These are phyloP conservation scores for Trochalopteron elliotii DNA, from an alignment of 2,113 vertebrate genomes.

Conservation along the genomic window DNA sequence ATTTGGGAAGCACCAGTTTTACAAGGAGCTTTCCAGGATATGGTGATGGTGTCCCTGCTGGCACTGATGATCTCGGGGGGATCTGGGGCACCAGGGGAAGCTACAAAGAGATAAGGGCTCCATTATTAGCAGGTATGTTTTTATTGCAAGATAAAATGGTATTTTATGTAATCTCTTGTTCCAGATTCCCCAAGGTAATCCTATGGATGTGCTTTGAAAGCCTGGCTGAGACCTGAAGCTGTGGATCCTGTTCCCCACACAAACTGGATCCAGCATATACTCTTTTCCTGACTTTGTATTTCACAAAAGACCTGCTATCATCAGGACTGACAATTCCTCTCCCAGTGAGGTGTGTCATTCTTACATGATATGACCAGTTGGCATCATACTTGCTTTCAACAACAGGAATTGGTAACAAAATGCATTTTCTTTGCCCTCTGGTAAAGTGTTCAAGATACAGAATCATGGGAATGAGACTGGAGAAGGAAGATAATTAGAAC, in stretches of 20 bases:
- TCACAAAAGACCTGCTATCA: neutral
- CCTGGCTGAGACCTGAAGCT: neutral
- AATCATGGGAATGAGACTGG: neutral
- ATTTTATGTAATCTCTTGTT: neutral
- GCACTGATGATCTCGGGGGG: conserved; percentile 78
- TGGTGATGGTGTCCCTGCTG: conserved; percentile 77
- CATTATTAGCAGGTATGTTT: neutral
- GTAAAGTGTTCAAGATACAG: neutral
- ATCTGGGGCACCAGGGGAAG: conserved; percentile 80
- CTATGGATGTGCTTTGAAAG: neutral
- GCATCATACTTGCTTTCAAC: neutral
- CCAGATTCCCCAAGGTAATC: neutral
- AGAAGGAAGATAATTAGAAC: neutral
- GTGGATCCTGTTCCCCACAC: neutral
- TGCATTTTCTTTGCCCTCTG: neutral
- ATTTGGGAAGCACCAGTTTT: conserved; percentile 78
- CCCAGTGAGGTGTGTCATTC: neutral
- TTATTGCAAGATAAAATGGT: neutral
- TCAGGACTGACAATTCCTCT: neutral
- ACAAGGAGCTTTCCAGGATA: conserved; percentile 80
- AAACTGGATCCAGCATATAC: neutral
- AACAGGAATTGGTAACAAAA: neutral
- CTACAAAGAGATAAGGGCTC: conserved; percentile 49
- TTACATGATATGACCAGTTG: neutral
- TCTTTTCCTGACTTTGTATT: neutral